Evolutionary conservation across 2,113 vertebrate species (phyloP).

Genomic region (Paedocypris sp.): DNA sequence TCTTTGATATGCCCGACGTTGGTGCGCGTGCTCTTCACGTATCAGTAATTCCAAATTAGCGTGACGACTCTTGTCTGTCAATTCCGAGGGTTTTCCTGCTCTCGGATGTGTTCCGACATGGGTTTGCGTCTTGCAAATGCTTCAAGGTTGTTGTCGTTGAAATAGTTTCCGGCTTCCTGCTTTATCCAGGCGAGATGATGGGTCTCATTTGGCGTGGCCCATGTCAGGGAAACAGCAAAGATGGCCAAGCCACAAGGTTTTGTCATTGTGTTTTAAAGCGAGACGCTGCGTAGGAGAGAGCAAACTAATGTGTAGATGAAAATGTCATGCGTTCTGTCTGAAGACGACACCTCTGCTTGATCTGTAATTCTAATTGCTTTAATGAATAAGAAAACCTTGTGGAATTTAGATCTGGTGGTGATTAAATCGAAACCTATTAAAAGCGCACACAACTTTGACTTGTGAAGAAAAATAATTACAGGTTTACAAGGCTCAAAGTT

Average conservation of each 20-base stretch:
- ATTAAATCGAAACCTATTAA: conserved; percentile 20
- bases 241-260: background rate
- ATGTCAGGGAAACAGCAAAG: background rate
- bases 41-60: conserved; percentile 15
- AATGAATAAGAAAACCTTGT: conserved; percentile 18
- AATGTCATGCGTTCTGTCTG: background rate
- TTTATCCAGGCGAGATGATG: too few species aligned
- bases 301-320: background rate
- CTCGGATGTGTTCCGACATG: background rate
- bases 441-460: conserved; percentile 4
- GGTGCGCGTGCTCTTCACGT: background rate
- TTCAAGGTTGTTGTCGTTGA: too few species aligned
- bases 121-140: background rate
- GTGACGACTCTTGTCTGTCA: background rate
- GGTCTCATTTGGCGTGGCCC: too few species aligned
- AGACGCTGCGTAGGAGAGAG: background rate
- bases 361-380: conserved; percentile 17
- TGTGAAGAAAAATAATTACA: background rate
- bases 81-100: background rate
- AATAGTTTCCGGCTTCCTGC: too few species aligned
- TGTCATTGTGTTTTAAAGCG: background rate
- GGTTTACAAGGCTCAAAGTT: too few species aligned
- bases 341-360: conserved; percentile 1
- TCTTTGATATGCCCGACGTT: conserved; percentile 1
- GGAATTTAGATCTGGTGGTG: conserved; percentile 2